These are phyloP conservation scores for Hypena proboscidalis DNA, from an alignment of 2,888 invertebrate genomes.

Conservation along the genomic window DNA sequence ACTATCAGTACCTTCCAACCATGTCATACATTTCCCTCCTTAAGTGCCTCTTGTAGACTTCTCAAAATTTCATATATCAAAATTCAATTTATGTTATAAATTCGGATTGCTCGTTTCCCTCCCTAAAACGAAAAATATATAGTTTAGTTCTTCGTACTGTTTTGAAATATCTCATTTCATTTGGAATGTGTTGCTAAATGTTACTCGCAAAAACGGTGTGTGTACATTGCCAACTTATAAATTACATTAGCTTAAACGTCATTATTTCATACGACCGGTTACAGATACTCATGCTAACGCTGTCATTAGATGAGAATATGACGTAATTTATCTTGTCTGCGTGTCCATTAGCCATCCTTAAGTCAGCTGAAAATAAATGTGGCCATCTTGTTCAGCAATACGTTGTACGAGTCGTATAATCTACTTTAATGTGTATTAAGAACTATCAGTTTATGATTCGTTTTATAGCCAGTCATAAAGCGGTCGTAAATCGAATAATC, in stretches of 20 bases:
- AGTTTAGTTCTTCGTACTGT: not conserved
- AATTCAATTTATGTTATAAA: constrained; percentile 41
- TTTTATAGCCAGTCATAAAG: constrained; percentile 29
- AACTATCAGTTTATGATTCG: constrained; percentile 14
- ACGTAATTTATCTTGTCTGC: constrained; percentile 29
- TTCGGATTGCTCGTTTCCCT: constrained; percentile 41
- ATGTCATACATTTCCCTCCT: constrained; percentile 27
- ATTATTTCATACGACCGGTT: constrained; percentile 24
- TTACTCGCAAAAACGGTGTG: constrained; percentile 4
- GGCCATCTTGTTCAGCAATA: constrained; percentile 12
- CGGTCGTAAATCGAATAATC: constrained; percentile 30
- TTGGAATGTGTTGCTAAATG: constrained; percentile 56
- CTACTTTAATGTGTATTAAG: constrained; percentile 11
- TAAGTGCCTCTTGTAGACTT: constrained; percentile 8
- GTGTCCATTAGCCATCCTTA: constrained; percentile 23
- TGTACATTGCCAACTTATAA: constrained; percentile 5
- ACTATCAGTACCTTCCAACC: constrained; percentile 36
- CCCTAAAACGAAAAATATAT: constrained; percentile 37
- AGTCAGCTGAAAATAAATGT: constrained; percentile 19
- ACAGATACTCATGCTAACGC: constrained; percentile 11
- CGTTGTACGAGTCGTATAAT: constrained; percentile 1
- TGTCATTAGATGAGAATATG: constrained; percentile 14
- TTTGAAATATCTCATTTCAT: constrained; percentile 8
- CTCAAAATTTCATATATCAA: constrained; percentile 33
- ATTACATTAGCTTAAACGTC: constrained; percentile 21